Conservation (phyloP, 2,113 vertebrate genomes). For the Phaethornis superciliosus region DNA sequence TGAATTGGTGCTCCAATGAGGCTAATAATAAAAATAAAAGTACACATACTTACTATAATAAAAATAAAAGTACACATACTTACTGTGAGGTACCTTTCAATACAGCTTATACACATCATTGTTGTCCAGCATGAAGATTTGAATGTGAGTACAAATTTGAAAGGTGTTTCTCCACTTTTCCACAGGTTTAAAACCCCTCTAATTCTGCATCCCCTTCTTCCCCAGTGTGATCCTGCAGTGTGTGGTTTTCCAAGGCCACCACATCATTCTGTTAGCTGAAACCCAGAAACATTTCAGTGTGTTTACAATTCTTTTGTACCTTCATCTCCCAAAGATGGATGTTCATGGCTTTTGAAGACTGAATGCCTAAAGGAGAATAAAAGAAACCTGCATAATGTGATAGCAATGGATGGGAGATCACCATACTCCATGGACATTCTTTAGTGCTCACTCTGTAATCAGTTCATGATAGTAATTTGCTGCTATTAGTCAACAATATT, state of each 20-base stretch:
- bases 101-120: not conserved
- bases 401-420: not conserved
- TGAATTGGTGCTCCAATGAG: not conserved
- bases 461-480: not conserved
- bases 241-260: not conserved
- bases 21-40: not conserved
- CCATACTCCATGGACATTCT: not conserved
- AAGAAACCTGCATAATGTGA: not conserved
- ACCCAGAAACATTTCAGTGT: not conserved
- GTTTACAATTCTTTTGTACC: not conserved
- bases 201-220: not conserved
- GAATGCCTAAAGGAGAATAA: not conserved
- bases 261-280: not conserved
- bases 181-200: not conserved
- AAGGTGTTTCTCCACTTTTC: not conserved
- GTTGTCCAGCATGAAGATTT: not conserved
- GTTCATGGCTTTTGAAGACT: not conserved
- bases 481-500: not conserved
- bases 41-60: not conserved
- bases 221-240: not conserved
- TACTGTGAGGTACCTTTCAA: not conserved
- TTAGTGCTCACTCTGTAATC: not conserved
- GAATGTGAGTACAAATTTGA: not conserved
- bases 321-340: not conserved
- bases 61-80: not conserved